Base-by-base conservation (phyloP, 1,140 invertebrate species). In the Phthorimaea operculella region DNA sequence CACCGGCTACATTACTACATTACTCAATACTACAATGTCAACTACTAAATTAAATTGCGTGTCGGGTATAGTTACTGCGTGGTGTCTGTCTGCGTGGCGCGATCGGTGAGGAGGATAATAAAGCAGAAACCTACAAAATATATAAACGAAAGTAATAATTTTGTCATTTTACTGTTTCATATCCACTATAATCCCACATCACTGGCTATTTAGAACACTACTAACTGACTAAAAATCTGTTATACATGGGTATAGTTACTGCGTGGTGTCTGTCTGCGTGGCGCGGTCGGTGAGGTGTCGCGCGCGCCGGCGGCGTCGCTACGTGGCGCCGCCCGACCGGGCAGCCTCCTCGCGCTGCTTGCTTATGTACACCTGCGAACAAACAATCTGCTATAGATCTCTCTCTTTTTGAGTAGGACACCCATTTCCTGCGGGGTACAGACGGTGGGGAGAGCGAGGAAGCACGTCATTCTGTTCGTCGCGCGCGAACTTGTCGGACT, bases 11-110 rank as follows among this genome's bases (percentile, higher is more conserved):
- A 39, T 9, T 39, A 10, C 36, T n/a, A n/a, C 1, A 1, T 2
- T 2, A 10, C 10, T 10, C 3, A 2, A 39, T 39, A 9, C 3
- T 39, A 39, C 36, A 42, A n/a, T n/a, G n/a, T n/a, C n/a, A n/a
- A n/a, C n/a, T n/a, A n/a, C n/a, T n/a, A n/a, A 7, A 34, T 34
- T 6, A 34, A 48, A 16, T 36, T 47, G 12, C 42, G 15, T 14
- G 15, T 14, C 21, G 0, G 12, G 21, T 17, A 11, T 14, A n/a
- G 17, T 17, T 16, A 39, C 42, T 7, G 12, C 16, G 15, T 21
- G 16, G 17, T n/a, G n/a, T 10, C 21, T 28, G 79, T 82, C 69
- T 82, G 79, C 65, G 79, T 82, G 72, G 64, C 64, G 69, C 72
- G 69, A 42, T 55, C 42, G 56, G 58, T 55, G 61, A 59, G 71